A percentile compares a stretch with the other conserved stretches of the same genome.
These are phyloP conservation scores for Anoncus sp. DNA, from an alignment of 2,888 invertebrate genomes.

Conservation along the genomic window DNA sequence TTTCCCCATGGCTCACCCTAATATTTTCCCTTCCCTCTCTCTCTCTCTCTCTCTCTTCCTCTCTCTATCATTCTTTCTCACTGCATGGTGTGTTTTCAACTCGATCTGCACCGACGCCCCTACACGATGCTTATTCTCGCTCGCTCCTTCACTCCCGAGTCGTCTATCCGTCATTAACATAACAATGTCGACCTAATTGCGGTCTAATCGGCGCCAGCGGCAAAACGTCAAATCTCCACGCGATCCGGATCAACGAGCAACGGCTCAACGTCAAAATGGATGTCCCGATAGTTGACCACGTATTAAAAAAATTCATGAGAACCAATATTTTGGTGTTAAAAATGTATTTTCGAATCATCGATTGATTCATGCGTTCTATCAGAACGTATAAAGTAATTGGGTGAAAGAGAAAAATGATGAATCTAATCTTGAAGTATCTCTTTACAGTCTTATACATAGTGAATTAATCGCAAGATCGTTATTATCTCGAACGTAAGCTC, in stretches of 20 bases:
- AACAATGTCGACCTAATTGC: slow-evolving; percentile 82
- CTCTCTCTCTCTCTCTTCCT: slow-evolving; percentile 11
- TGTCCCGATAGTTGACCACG: slow-evolving; percentile 9
- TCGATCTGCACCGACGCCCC: slow-evolving; percentile 50
- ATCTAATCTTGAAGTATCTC: not conserved
- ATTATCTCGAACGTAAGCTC: not conserved
- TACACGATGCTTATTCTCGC: slow-evolving; percentile 47
- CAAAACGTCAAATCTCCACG: slow-evolving; percentile 44
- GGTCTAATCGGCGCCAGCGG: slow-evolving; percentile 79
- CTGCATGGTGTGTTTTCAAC: slow-evolving; percentile 40
- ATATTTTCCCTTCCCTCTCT: slow-evolving; percentile 74
- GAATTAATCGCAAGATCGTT: not conserved
- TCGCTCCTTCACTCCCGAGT: slow-evolving; percentile 38
- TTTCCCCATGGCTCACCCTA: slow-evolving; percentile 78
- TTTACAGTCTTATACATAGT: not conserved
- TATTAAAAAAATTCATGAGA: not conserved
- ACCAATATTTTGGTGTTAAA: not conserved
- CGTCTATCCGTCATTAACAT: slow-evolving; percentile 79
- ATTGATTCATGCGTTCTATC: not conserved
- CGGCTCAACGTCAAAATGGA: not conserved
- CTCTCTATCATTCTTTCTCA: slow-evolving; percentile 36
- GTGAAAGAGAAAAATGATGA: not conserved
- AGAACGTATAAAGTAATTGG: not conserved
- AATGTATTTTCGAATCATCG: not conserved
- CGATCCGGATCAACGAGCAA: slow-evolving; percentile 5